A percentile compares a stretch with the other conserved stretches of the same genome.
These are phyloP conservation scores for Drosophila hamatofila DNA, from an alignment of 2,888 invertebrate genomes.

Conservation along the genomic window DNA sequence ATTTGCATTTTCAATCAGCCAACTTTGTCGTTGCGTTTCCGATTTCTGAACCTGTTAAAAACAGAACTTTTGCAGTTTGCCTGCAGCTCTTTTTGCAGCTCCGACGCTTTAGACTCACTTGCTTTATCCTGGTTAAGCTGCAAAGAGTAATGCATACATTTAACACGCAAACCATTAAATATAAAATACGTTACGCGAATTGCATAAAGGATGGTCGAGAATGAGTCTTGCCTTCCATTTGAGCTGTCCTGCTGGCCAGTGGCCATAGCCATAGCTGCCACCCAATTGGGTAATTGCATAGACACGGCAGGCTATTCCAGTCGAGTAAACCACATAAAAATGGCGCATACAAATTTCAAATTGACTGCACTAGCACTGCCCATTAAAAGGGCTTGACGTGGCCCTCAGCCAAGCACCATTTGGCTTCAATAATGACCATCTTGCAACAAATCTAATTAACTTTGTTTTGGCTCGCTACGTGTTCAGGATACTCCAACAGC, in stretches of 20 bases:
- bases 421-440: constrained; percentile 71
- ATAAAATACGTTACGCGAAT: constrained; percentile 37
- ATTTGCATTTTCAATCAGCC: constrained; percentile 76
- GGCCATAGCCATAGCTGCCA: constrained; percentile 1
- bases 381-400: constrained; percentile 46
- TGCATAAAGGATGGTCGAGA: constrained; percentile 34
- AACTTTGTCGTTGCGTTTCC: constrained; percentile 52
- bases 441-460: constrained; percentile 79
- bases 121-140: constrained; percentile 36
- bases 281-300: constrained; percentile 42
- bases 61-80: constrained; percentile 17
- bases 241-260: neutral
- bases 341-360: constrained; percentile 61
- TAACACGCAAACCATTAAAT: constrained; percentile 41
- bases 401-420: constrained; percentile 39
- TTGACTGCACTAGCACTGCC: constrained; percentile 51
- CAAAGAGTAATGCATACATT: constrained; percentile 51
- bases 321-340: constrained; percentile 64
- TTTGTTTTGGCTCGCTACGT: constrained; percentile 73
- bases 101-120: neutral
- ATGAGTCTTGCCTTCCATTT: neutral
- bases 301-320: constrained; percentile 51
- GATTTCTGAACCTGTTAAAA: constrained; percentile 25
- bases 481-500: constrained; percentile 49
- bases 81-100: neutral